These are phyloP conservation scores for Eupithecia subumbrata DNA, from an alignment of 2,888 invertebrate species.

Conservation along the genomic window DNA sequence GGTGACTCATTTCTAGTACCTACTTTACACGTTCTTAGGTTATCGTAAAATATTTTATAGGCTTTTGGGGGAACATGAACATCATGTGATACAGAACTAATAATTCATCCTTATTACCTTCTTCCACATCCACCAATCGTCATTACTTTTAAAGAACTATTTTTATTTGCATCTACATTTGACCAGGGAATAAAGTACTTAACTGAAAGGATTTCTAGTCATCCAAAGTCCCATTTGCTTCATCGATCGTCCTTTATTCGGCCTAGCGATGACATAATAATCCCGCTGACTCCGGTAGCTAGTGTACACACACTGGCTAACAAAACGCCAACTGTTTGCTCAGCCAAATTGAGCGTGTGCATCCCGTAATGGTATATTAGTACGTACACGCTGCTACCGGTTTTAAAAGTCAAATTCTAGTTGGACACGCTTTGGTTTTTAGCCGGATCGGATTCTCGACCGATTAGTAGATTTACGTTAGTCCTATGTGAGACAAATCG, in stretches of 20 bases:
- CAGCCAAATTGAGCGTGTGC: constrained; percentile 66
- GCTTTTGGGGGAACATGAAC: neutral
- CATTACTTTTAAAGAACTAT: neutral
- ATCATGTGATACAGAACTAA: neutral
- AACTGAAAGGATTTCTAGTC: neutral
- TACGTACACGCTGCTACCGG: constrained; percentile 17
- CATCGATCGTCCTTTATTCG: neutral
- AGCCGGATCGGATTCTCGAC: constrained; percentile 2
- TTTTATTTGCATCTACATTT: neutral
- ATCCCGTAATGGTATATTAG: constrained; percentile 15
- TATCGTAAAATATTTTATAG: constrained; percentile 27
- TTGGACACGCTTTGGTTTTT: neutral
- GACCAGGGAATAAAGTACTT: neutral
- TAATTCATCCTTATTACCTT: neutral
- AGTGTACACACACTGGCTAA: constrained; percentile 27
- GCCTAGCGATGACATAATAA: neutral
- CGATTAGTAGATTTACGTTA: neutral
- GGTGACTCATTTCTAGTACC: constrained; percentile 25
- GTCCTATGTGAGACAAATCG: constrained; percentile 11
- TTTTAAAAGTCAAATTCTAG: constrained; percentile 18
- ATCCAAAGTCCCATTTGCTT: neutral
- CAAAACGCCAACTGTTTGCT: constrained; percentile 51
- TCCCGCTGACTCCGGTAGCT: constrained; percentile 1
- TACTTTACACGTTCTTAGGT: constrained; percentile 23
- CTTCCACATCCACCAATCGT: neutral